Conservation (phyloP, 1,140 invertebrate genomes). For the Macrostomum lignano region DNA sequence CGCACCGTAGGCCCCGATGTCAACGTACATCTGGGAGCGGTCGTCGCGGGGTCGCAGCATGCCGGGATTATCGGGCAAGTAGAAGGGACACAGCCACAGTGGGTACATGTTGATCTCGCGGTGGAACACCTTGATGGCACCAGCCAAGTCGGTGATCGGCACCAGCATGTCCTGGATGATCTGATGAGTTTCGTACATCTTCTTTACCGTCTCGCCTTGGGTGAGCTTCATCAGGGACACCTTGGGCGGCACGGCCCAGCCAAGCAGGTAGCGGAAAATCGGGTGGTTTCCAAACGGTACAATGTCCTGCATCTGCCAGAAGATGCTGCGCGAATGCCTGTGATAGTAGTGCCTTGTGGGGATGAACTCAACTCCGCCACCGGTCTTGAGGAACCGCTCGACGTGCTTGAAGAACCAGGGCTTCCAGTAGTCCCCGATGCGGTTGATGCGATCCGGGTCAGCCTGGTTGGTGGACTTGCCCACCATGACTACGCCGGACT, state of each 20-base stretch:
- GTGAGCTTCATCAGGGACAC: constrained; percentile 51
- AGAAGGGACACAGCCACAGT: constrained; percentile 53
- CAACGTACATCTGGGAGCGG: constrained; percentile 38
- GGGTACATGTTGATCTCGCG: constrained; percentile 39
- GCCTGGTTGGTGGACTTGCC: constrained; percentile 35
- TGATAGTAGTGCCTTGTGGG: constrained; percentile 52
- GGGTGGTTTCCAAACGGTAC: constrained; percentile 51
- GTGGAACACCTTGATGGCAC: constrained; percentile 31
- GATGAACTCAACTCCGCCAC: constrained; percentile 37
- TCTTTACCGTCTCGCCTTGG: constrained; percentile 40
- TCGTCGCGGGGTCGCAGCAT: constrained; percentile 33
- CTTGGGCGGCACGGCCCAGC: constrained; percentile 53
- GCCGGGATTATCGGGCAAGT: constrained; percentile 38
- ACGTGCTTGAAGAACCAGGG: constrained; percentile 59
- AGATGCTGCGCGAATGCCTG: constrained; percentile 44
- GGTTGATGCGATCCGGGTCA: constrained; percentile 30
- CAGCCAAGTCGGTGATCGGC: constrained; percentile 35
- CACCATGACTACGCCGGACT: constrained; percentile 44
- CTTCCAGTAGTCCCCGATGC: constrained; percentile 45
- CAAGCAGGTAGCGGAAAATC: constrained; percentile 29
- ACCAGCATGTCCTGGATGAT: constrained; percentile 58
- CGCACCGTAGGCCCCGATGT: constrained; percentile 47
- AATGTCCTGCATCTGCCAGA: constrained; percentile 47
- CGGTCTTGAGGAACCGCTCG: constrained; percentile 28
- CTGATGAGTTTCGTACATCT: constrained; percentile 46